Conservation (phyloP, 2,888 invertebrate genomes). For the Salticus scenicus region DNA sequence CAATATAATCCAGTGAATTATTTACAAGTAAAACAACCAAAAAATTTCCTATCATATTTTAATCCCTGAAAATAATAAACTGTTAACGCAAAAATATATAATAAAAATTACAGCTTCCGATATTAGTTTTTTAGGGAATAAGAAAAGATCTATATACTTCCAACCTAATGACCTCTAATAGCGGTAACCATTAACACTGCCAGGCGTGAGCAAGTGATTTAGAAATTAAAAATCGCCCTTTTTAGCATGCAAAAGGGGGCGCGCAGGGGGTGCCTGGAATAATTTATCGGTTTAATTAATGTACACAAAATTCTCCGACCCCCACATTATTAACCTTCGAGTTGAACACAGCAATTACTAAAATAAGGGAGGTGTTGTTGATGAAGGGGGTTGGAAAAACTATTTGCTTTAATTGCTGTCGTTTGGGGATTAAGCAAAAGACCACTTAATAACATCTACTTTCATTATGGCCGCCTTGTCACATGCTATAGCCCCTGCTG, state of each 20-base stretch:
- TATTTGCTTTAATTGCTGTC: slow-evolving; percentile 66
- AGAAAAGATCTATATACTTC: neutral
- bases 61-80: too few relatives aligned
- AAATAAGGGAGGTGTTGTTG: slow-evolving; percentile 4
- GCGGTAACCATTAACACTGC: slow-evolving; percentile 30
- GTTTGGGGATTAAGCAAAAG: slow-evolving; percentile 29
- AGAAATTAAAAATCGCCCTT: slow-evolving; percentile 32
- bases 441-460: slow-evolving; percentile 49
- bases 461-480: slow-evolving; percentile 48
- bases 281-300: slow-evolving; percentile 61
- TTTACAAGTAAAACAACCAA: too few relatives aligned
- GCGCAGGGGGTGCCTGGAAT: slow-evolving; percentile 22
- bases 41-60: too few relatives aligned
- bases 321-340: slow-evolving; percentile 34
- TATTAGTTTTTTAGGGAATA: neutral
- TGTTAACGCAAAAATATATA: neutral
- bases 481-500: slow-evolving; percentile 45
- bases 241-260: slow-evolving; percentile 31
- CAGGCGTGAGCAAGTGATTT: slow-evolving; percentile 17
- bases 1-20: too few relatives aligned
- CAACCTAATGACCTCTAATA: slow-evolving; percentile 39
- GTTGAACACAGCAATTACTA: slow-evolving; percentile 44
- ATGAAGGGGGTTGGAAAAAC: slow-evolving; percentile 11
- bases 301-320: slow-evolving; percentile 42
- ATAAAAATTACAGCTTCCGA: neutral